These are phyloP conservation scores for Neomonachus schauinslandi DNA, from an alignment of 2,113 vertebrate species.

Conservation along the genomic window DNA sequence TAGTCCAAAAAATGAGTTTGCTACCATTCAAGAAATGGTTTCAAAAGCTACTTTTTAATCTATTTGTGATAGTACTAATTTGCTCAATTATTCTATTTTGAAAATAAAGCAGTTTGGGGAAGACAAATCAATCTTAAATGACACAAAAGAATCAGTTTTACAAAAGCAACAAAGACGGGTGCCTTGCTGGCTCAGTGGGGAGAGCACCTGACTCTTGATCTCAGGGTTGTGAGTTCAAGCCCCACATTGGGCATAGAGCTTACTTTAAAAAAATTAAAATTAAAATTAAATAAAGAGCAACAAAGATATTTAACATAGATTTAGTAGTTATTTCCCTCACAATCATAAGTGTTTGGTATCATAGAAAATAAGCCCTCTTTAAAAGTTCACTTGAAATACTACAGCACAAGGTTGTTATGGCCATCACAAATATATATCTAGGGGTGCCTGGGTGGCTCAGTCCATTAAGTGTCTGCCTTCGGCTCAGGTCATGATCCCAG, in stretches of 20 bases:
- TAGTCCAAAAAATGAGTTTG: neutral
- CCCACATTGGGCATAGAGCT: neutral
- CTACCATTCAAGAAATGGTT: conserved; percentile 6
- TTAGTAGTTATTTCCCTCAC: conserved; percentile 30
- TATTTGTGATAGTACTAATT: conserved; percentile 2
- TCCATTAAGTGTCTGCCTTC: neutral
- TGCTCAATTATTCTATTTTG: conserved; percentile 29
- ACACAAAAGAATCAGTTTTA: neutral
- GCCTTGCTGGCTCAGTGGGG: neutral
- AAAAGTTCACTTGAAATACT: conserved; percentile 10
- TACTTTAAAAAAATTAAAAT: neutral
- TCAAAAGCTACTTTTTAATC: conserved; percentile 28
- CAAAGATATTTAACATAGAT: conserved; percentile 31
- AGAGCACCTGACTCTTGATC: neutral
- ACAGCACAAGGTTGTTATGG: neutral
- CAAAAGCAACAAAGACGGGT: conserved; percentile 9
- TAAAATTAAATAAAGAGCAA: neutral
- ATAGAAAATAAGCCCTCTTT: neutral
- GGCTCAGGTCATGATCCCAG: neutral
- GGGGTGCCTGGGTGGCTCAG: neutral
- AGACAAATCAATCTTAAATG: neutral
- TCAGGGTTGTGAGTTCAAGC: neutral
- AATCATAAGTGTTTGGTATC: neutral
- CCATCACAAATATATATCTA: neutral
- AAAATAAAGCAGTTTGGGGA: conserved; percentile 16